Base-by-base conservation (phyloP, 2,888 invertebrate genomes). In the Yponomeuta malinellus region DNA sequence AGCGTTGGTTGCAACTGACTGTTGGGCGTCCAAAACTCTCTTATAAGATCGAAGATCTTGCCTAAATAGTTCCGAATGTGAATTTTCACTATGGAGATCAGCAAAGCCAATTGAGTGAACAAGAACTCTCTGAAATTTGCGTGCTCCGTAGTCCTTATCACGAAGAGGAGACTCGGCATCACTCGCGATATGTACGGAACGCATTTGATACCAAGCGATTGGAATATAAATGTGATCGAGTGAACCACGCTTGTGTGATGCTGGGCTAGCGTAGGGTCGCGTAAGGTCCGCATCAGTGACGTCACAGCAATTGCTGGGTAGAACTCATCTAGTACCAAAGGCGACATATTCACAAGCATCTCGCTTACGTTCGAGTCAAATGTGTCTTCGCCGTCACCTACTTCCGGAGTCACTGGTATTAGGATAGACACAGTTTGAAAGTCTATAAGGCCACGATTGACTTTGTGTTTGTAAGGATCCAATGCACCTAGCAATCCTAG, bases 381-480 rank as follows among this genome's bases (percentile, higher is more conserved):
- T 74, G 81, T 83, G 12, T 94, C 93, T 74, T 95, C 95, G 64
- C 94, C 93, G 73, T 95, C 95, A 12, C 94, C 93, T 81, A 95
- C 94, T 76, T 96, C 96, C 6, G 37, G 10, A 1, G 95, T 94
- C 78, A 96, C 94, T 0, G 97, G 96, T 72, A 97, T 96, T 59
- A 97, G 92, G 9, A 96, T 95, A 0, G 97, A 95, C 75, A 96
- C 95, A 9, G 94, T 95, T 84, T 97, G 96, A 73, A 96, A 96
- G 81, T 98, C 98, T 71, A 98, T 97, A 75, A 97, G 94, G 0
- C 99, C 99, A 73, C 97, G 94, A 85, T 97, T 98, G 89, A 99
- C 97, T 91, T 98, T 99, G 83, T 99, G 98, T 80, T 97, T 97
- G 89, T 99, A 99, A 0, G 99, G 99, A 93, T 99, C 99, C 77